phyloP scores from a whole-genome alignment of 2,113 vertebrate species.

The Gnathonemus echidnorhynchus region DNA sequence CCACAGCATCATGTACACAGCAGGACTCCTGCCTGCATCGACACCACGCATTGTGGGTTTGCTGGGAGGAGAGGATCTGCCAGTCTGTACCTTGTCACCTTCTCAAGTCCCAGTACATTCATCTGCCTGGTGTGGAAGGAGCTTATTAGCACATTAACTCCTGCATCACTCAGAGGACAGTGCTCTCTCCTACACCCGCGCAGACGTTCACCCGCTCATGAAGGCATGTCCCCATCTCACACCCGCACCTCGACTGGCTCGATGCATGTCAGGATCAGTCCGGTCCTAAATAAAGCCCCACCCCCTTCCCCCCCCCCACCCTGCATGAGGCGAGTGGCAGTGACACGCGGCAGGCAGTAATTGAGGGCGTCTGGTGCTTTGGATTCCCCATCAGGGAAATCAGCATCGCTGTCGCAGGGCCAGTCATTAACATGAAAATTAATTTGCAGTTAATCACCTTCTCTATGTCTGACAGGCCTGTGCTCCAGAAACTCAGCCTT shows the following conservation, averaged over 20 bases:
- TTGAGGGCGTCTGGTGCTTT: slow-evolving; percentile 66
- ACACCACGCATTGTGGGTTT: slow-evolving; percentile 21
- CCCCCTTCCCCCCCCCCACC: not conserved
- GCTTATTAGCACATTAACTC: slow-evolving; percentile 52
- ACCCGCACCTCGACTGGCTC: not conserved
- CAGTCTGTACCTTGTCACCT: slow-evolving; percentile 48
- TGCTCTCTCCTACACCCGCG: slow-evolving; percentile 25
- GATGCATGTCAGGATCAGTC: not conserved
- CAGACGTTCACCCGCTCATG: slow-evolving; percentile 19
- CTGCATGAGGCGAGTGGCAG: not conserved
- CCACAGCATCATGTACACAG: slow-evolving; percentile 24
- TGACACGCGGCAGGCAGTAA: slow-evolving; percentile 58
- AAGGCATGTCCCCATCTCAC: slow-evolving; percentile 1
- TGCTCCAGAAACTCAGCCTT: slow-evolving; percentile 19
- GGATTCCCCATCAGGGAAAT: slow-evolving; percentile 64
- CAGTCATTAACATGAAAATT: slow-evolving; percentile 68
- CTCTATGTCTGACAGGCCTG: slow-evolving; percentile 45
- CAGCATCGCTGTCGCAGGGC: slow-evolving; percentile 60
- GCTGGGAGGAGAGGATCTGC: slow-evolving; percentile 14
- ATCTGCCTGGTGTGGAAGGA: slow-evolving; percentile 46
- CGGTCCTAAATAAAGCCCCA: slow-evolving; percentile 1
- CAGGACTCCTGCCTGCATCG: slow-evolving; percentile 31
- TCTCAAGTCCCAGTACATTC: slow-evolving; percentile 43
- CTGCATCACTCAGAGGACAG: slow-evolving; percentile 22
- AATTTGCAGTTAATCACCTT: slow-evolving; percentile 65